Base-by-base conservation (phyloP, 2,888 invertebrate genomes). In the Galeopsomyia nigrocyanea region DNA sequence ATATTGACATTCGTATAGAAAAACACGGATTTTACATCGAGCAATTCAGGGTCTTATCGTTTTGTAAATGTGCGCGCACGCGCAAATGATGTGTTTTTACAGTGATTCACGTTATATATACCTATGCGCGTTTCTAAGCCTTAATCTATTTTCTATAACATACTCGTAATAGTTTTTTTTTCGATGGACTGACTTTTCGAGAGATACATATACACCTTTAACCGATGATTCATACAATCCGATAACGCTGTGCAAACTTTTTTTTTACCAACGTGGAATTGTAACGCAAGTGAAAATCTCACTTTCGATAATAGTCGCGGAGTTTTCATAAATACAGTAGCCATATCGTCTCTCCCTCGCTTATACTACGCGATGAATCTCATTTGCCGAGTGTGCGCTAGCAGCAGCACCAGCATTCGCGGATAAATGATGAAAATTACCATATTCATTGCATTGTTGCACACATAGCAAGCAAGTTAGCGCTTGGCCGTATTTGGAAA, bases 381-480 rank as follows among this genome's bases (percentile, higher is more conserved):
- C 76, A 77, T 76, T 79, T 61, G 50, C 56, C 62, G 53, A 49
- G 64, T 56, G 49, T 22, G 68, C 65, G 46, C 51, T 64, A 55
- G 46, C 26, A 77, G 77, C 76, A 65, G 71, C 68, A 79, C 78
- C 73, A 78, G 77, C 76, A 7, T 7, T 39, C 79, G 80, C 79
- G 80, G 81, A 82, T 82, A 83, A 82, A 81, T 81, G 82, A 83
- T 80, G 81, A 76, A 77, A 82, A 85, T 85, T 81, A 83, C 81
- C 84, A 84, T 85, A 85, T 83, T 82, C 82, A 83, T 83, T 82
- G 83, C 79, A 81, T 81, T 81, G 77, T 80, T 76, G 77, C 71
- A 66, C 76, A 78, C 77, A 31, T 3, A 60, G 58, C 65, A 68
- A 74, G 77, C 80, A 79, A 79, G 79, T 80, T 80, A 82, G 77